Conservation (phyloP, 2,888 invertebrate genomes). For the Poecilobothrus nobilitatus region DNA sequence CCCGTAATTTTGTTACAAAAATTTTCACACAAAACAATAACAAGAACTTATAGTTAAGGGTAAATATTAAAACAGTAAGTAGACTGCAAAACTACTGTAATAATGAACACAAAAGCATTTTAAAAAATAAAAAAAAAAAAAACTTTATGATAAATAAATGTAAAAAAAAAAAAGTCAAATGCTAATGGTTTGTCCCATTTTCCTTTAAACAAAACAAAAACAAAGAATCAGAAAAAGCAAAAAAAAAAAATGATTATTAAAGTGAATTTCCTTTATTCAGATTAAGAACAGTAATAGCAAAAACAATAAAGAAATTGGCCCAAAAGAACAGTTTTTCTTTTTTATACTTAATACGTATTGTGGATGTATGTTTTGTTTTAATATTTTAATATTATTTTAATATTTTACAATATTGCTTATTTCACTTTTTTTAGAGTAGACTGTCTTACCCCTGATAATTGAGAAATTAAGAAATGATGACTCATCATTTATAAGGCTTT, state of each 20-base stretch:
- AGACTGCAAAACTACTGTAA: not conserved
- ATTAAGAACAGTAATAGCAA: not conserved
- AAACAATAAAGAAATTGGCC: not conserved
- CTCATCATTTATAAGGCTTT: no score
- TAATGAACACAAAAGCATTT: not conserved
- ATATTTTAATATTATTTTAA: no score
- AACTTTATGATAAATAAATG: not conserved
- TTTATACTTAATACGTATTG: no score
- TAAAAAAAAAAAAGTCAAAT: slow-evolving; percentile 1
- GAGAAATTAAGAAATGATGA: no score
- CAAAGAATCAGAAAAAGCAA: not conserved
- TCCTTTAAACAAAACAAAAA: not conserved
- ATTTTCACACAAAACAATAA: not conserved
- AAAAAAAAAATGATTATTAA: not conserved
- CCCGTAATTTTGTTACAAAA: no score
- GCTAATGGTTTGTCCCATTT: slow-evolving; percentile 4
- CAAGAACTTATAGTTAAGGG: not conserved
- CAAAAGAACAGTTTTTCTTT: not conserved
- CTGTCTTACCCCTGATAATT: no score
- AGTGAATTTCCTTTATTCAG: not conserved
- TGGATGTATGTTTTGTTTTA: no score
- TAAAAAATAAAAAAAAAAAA: no score
- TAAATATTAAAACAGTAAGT: not conserved
- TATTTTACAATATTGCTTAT: no score
- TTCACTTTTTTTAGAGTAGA: no score